Evolutionary conservation across 2,797 vertebrate genomes (phyloP), one percentile per base, ranked within the genome.

Genomic region (Remorina albescens): DNA sequence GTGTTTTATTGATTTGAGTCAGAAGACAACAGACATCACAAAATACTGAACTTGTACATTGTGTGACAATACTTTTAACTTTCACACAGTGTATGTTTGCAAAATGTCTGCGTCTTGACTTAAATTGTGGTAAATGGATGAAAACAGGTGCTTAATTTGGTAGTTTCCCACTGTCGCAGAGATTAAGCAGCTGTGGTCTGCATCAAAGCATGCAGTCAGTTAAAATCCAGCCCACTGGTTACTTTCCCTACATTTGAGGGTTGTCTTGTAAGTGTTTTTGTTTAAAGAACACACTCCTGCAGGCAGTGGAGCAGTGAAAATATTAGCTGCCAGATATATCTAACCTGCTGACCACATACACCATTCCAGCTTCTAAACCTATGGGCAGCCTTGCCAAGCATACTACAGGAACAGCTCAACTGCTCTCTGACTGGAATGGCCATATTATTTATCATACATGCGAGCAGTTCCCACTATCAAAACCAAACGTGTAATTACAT

Each of bases 301-400:
- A 76, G 86, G 75, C 69, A 59, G 25, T 19, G 51, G 56, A 83
- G 71, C 34, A 64, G 74, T 70, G 49, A 23, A 60, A 74, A 72
- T 56, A 16, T 69, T 72, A 82, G 85, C 82, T 80, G 82, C 80
- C 66, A 70, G 86, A 90, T 86, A 88, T 32, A 64, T 85, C 56
- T 81, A 89, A 92, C 91, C 91, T 86, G 87, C 28, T 62, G 87
- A 91, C 82, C 76, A 74, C 88, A 76, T 64, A 28, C 34, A 63
- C 75, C 50, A 57, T 25, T 65, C 74, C 76, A 32, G 42, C 58
- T 65, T 85, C 84, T 86, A 88, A 87, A 91, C 87, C 90, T 78
- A 85, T 78, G 49, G 74, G 55, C 61, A 67, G 37, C 8, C 58
- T 72, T 51, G 83, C 84, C 85, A 82, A 68, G 67, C 73, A 73